These are phyloP conservation scores for Zaprionus inermis DNA, from an alignment of 1,140 invertebrate species.

Conservation along the genomic window DNA sequence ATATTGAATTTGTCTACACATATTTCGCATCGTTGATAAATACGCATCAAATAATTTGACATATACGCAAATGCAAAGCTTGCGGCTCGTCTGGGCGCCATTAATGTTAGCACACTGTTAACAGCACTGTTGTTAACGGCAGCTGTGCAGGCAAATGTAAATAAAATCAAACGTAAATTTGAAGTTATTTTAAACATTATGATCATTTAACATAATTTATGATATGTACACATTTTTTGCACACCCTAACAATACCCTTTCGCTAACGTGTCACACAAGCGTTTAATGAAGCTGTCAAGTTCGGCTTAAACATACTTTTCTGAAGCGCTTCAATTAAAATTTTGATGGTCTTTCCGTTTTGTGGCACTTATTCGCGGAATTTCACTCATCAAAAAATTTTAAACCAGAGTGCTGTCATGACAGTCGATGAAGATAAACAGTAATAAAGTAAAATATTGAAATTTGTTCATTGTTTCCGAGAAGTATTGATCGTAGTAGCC, in stretches of 20 bases:
- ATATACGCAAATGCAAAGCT: neutral
- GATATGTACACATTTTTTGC: neutral
- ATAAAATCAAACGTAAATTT: neutral
- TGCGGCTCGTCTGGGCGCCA: too few species aligned
- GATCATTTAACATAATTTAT: neutral
- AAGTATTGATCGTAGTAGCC: conserved; percentile 13
- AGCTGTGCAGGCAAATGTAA: neutral
- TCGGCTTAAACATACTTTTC: neutral
- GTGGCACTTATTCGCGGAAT: conserved; percentile 6
- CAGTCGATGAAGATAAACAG: conserved; percentile 7
- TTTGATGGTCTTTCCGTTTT: neutral
- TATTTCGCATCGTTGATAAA: conserved; percentile 10
- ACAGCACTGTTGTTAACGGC: neutral
- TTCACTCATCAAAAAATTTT: conserved; percentile 10
- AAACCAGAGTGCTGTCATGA: conserved; percentile 4
- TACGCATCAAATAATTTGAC: conserved; percentile 1
- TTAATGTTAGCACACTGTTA: neutral
- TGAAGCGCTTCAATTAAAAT: conserved; percentile 25
- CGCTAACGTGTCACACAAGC: neutral
- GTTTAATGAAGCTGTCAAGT: conserved; percentile 17
- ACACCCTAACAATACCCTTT: neutral
- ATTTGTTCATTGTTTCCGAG: conserved; percentile 17
- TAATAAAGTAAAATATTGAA: conserved; percentile 10
- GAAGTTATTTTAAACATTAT: neutral
- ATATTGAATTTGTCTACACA: conserved; percentile 2